Percentiles rank a stretch among this genome's conserved stretches.
phyloP scores from a whole-genome alignment of 2,113 vertebrate genomes.

The Actinemys pallida region DNA sequence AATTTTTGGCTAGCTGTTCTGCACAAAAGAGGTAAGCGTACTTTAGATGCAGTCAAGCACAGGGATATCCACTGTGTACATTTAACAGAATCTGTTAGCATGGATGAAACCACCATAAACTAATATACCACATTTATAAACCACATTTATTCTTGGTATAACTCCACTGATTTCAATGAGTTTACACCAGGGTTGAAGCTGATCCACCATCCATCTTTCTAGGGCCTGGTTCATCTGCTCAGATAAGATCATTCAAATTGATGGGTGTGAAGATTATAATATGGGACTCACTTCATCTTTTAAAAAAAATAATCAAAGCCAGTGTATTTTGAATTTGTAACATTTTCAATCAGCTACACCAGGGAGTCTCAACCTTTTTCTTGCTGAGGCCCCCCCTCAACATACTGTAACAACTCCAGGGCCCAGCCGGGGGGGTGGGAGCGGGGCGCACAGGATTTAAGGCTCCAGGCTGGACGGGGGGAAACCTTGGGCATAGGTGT shows the following conservation, averaged over 20 bases:
- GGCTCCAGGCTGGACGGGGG: too few species aligned
- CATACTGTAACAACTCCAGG: too few species aligned
- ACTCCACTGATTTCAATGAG: neutral
- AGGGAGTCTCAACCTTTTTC: too few species aligned
- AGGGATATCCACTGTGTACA: neutral
- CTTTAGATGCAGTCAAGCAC: neutral
- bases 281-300: neutral
- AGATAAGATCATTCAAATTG: slow-evolving; percentile 33
- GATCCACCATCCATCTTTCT: neutral
- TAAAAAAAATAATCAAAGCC: slow-evolving; percentile 24
- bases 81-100: neutral
- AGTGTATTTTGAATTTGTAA: neutral
- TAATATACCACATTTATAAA: neutral
- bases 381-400: too few species aligned
- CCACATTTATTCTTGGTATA: neutral
- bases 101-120: neutral
- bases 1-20: neutral
- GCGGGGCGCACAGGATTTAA: too few species aligned
- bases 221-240: neutral
- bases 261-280: neutral
- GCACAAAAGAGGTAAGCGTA: neutral
- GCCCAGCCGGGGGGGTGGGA: too few species aligned
- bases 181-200: neutral
- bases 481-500: too few species aligned
- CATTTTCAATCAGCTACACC: neutral